Evolutionary conservation across 2,888 invertebrate species (phyloP), one percentile per base, ranked within the genome.

Genomic region (Euzetes globulus): DNA sequence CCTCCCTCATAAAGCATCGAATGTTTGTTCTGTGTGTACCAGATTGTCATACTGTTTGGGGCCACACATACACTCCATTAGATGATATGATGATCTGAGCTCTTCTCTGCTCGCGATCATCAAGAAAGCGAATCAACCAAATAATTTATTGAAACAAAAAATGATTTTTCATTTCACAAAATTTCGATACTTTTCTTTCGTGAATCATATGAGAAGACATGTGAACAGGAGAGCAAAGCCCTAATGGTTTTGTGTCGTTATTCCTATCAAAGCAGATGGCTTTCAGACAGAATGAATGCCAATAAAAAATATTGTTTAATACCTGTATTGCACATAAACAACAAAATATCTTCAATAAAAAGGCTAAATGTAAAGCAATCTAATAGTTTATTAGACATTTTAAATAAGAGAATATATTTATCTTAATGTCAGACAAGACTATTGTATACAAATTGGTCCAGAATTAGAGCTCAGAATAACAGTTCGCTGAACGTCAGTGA

Each of bases 261-360:
- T 19, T 60, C 22, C 15, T 27, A 63, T 63, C 3, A 15, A 22
- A 63, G 33, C 63, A 63, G 63, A 63, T 63, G 63, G 63, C 33
- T 63, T 63, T 17, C 17, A 33, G 9, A 29, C 17, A 41, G n/a
- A 22, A 52, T 37, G 37, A 55, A 19, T 50, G 5, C n/a, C 19
- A 17, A 60, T 60, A 25, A 17, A 63, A 22, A 33, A 37, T 29
- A 63, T n/a, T n/a, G 33, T 37, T 63, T n/a, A 63, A 63, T 63
- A 63, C 33, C 19, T 55, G 55, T 55, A 25, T 55, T 25, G 6
- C 63, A 63, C 63, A 63, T 63, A 63, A 63, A 63, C 63, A 63
- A 63, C 29, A 63, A 63, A 33, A 27, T 13, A 27, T 63, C 9
- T 33, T 13, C 11, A 7, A 63, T 19, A 7, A 33, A 27, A 33